Conservation (phyloP, 2,888 invertebrate genomes). For the Phaonia tiefii region DNA sequence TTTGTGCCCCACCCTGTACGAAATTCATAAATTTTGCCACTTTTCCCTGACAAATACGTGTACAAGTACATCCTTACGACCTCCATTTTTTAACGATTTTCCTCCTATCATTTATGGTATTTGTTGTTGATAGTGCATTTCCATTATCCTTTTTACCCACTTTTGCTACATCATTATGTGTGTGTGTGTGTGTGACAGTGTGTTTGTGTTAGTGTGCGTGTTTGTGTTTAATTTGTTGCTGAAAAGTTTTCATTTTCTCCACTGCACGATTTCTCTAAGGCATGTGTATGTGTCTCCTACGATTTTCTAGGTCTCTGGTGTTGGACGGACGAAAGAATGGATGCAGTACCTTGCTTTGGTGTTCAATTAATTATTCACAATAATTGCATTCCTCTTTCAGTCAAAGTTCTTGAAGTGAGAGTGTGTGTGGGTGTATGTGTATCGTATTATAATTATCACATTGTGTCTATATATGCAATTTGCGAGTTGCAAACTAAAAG, state of each 20-base stretch:
- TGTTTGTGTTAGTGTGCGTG: background rate
- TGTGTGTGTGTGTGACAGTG: background rate
- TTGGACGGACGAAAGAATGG: background rate
- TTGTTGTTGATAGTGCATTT: no score
- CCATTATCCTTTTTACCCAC: background rate
- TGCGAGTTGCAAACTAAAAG: background rate
- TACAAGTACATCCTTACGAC: no score
- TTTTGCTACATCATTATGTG: background rate
- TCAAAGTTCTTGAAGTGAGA: background rate
- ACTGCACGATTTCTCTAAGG: no score
- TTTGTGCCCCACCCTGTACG: no score
- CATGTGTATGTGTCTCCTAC: background rate
- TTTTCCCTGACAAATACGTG: no score
- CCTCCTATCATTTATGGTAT: no score
- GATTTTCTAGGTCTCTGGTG: background rate
- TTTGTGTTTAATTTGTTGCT: constrained; percentile 7
- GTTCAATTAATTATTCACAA: constrained; percentile 28
- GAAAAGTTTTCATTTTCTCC: background rate
- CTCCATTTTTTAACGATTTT: no score
- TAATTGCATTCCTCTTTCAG: constrained; percentile 20
- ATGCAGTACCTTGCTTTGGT: background rate
- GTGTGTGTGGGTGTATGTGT: constrained; percentile 39
- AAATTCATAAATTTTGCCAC: no score
- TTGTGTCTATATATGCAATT: background rate
- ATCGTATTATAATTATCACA: constrained; percentile 31